Base-by-base conservation (phyloP, 2,797 vertebrate genomes). In the Pagetopsis macropterus region DNA sequence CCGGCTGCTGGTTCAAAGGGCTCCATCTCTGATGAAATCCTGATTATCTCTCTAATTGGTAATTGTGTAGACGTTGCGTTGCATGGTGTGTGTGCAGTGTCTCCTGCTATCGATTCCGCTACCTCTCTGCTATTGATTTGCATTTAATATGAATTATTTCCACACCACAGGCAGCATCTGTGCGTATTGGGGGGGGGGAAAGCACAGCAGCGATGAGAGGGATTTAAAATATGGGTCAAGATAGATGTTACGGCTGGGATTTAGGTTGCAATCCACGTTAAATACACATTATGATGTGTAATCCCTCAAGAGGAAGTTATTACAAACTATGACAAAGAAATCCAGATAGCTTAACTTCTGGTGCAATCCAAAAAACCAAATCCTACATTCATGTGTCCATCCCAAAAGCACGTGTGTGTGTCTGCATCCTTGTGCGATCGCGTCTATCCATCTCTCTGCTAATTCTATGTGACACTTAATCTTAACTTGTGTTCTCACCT, bases 141-240 rank as follows among this genome's bases (percentile, higher is more conserved):
- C 45, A 72, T 89, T 87, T 84, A 82, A 91, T 87, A 75, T 62
- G 76, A 76, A 88, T 89, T 75, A 78, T 88, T 86, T 66, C 48
- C 66, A 55, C 56, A 12, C 54, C 57, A 63, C 72, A 61, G 54
- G 16, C 17, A 48, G 40, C 61, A 17, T 74, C 59, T 82, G 31
- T 48, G 3, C 44, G 12, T 33, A 31, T 41, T 19, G 48, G 64
- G 70, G 58, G 70, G 58, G 63, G 70, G 40, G 84, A 83, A 69
- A 50, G 64, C 54, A 63, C 65, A 57, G 70, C 65, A 54, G 51
- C 54, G 67, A 81, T 85, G 40, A 70, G 41, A 45, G 65, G 72
- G 78, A 80, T 81, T 88, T 79, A 62, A 46, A 75, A 93, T 82
- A 46, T 87, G 76, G 91, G 84, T 87, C 88, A 88, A 90, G 87